Evolutionary conservation across 2,888 invertebrate genomes (phyloP), one percentile per base, ranked within the genome.

Genomic region (Tiliacea aurago): DNA sequence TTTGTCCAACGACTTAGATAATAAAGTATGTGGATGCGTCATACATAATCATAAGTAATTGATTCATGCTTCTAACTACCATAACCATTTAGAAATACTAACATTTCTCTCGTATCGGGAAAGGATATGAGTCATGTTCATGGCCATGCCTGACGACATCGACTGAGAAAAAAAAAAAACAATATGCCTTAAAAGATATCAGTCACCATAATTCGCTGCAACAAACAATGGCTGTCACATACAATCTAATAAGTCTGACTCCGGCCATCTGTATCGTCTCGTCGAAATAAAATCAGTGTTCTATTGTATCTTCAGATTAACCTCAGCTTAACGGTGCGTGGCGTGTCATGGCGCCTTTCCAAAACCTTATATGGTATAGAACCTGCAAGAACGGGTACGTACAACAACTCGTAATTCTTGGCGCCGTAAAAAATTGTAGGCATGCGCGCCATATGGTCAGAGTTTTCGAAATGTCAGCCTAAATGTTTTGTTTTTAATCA

Each of bases 391-490:
- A 90, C 91, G 86, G 85, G 85, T 85, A 83, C 83, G 83, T 83
- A 86, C 89, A 88, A 86, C 80, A 83, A 87, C 84, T 87, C 87
- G 90, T 91, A 90, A 91, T 89, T 90, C 89, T 89, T 90, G 88
- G 86, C 89, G 87, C 85, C 89, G 86, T 89, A 93, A 93, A 92
- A 94, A 93, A 90, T 89, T 90, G 88, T 87, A 89, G 90, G 88
- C 87, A 85, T 87, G 90, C 78, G 84, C 91, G 85, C 94, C 95
- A 94, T 94, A 95, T 94, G 95, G 93, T 89, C 81, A 76, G 83
- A 86, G 83, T 87, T 88, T 86, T 84, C 84, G 81, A 86, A 89
- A 89, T 88, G 88, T 86, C 88, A 86, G 74, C 68, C 82, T 67
- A 82, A 86, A 76, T 69, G 64, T 80, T 79, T 74, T 66, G 62